Conservation (phyloP, 2,888 invertebrate species). For the Orchesellides sinensis region DNA sequence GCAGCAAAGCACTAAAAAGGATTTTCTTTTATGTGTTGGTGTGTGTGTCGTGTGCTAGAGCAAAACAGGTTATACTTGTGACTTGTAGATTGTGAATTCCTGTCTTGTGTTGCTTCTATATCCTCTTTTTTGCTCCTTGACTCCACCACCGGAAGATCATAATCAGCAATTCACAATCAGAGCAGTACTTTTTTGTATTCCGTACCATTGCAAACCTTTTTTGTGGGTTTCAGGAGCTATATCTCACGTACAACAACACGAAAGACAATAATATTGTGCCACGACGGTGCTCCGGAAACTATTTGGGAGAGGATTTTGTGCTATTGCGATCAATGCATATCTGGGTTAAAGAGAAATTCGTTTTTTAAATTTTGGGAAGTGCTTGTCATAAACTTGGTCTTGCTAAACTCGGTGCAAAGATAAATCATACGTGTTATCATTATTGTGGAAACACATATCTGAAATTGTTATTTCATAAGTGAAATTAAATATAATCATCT, state of each 20-base stretch:
- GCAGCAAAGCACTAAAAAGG: constrained; percentile 14
- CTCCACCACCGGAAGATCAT: constrained; percentile 58
- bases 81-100: constrained; percentile 27
- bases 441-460: too few species aligned
- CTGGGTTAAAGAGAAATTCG: neutral
- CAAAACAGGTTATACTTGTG: constrained; percentile 37
- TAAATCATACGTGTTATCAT: too few species aligned
- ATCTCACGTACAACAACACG: too few species aligned
- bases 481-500: too few species aligned
- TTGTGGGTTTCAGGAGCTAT: neutral
- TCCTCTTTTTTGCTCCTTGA: constrained; percentile 21
- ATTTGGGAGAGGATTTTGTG: constrained; percentile 12
- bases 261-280: too few species aligned
- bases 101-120: constrained; percentile 36
- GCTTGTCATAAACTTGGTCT: too few species aligned
- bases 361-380: neutral
- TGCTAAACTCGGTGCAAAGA: too few species aligned
- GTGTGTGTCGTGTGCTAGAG: constrained; percentile 59
- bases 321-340: neutral
- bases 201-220: constrained; percentile 14
- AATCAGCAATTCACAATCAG: constrained; percentile 53
- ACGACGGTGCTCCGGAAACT: constrained; percentile 44
- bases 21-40: constrained; percentile 26
- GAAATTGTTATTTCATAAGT: too few species aligned
- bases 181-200: constrained; percentile 18